Evolutionary conservation across 2,113 vertebrate species (phyloP).

Genomic region (Cyanoliseus patagonus): DNA sequence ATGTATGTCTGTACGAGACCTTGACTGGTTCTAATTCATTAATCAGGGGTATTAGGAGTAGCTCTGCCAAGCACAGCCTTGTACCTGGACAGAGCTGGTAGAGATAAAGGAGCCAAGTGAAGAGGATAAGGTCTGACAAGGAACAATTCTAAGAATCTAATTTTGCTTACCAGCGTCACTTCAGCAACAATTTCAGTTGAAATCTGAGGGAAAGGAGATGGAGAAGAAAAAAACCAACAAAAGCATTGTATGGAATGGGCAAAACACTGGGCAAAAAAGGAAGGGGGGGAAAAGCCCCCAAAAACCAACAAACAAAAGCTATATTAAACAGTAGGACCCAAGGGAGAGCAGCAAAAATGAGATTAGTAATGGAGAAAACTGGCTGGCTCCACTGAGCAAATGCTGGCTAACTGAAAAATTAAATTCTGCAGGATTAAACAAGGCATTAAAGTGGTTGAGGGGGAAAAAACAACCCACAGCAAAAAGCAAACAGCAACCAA

Average conservation of each 20-base stretch:
- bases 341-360: neutral
- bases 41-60: neutral
- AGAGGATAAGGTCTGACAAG: slow-evolving; percentile 9
- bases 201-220: neutral
- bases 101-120: neutral
- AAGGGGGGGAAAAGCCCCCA: neutral
- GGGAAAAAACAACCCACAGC: neutral
- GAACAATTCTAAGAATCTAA: slow-evolving; percentile 18
- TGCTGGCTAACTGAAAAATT: neutral
- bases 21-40: neutral
- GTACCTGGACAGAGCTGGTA: neutral
- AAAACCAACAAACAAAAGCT: neutral
- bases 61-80: neutral
- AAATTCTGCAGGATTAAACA: slow-evolving; percentile 33
- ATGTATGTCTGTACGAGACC: neutral
- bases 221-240: neutral
- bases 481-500: neutral
- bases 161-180: slow-evolving; percentile 14
- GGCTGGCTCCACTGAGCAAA: neutral
- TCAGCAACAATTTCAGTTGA: slow-evolving; percentile 1
- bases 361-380: slow-evolving; percentile 12
- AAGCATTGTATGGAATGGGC: neutral
- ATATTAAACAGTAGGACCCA: neutral
- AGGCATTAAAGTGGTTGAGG: neutral
- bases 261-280: neutral